Evolutionary conservation across 2,113 vertebrate species (phyloP), one percentile per base, ranked within the genome.

Genomic region (Chascanopsetta lugubris): DNA sequence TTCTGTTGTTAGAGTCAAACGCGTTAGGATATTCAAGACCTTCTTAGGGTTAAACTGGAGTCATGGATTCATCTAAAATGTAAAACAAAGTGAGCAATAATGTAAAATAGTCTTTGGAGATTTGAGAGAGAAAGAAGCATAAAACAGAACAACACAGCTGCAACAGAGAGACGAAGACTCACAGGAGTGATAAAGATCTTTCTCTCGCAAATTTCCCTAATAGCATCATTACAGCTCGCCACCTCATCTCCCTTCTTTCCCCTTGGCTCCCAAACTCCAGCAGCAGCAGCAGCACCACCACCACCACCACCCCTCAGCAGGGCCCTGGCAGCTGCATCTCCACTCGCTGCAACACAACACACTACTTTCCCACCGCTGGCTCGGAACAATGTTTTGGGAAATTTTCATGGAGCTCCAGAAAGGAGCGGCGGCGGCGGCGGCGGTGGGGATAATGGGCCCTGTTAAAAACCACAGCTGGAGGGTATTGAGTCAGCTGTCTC

Each of bases 401-500:
- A 77, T 79, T 71, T 79, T 73, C 69, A 72, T 21, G 56, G 65
- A 62, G 79, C 75, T 82, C 32, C 54, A 69, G 72, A 85, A 59
- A 64, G 40, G 34, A 73, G 45, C 24, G 17, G 79, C 21, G 9
- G 34, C 24, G 17, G 79, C 21, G 9, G 34, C 34, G 4, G 62
- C 34, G 40, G 64, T 72, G 58, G 46, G 70, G 78, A 85, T 88
- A 89, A 90, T 80, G 77, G 77, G 71, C 53, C 55, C 65, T 30
- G 70, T 81, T 85, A 79, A 79, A 85, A 83, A 85, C 61, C 32
- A 13, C 87, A 86, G 85, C 82, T 83, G 86, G 54, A 69, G 74
- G 67, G 74, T 38, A 66, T 77, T 66, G 59, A 70, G 46, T 72
- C 76, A 71, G 55, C 56, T 15, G 3, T 77, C 71, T 63, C 63